Conservation (phyloP, 2,113 vertebrate genomes). For the Hassar affinis region DNA sequence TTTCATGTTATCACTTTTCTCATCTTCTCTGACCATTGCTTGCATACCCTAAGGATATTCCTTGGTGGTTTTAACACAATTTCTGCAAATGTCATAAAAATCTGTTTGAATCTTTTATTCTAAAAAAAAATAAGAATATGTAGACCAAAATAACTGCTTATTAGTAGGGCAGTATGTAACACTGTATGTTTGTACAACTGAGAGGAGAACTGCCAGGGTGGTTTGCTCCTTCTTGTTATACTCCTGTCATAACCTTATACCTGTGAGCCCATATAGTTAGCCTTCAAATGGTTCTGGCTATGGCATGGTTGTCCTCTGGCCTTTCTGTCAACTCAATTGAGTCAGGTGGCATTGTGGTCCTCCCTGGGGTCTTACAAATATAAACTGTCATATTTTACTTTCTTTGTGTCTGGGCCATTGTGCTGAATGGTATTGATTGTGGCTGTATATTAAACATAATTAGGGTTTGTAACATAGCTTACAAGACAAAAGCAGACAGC, state of each 20-base stretch:
- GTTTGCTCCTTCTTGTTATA: background rate
- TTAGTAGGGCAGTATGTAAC: background rate
- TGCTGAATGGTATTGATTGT: background rate
- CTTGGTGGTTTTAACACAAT: constrained; percentile 23
- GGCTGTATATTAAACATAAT: background rate
- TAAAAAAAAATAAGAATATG: constrained; percentile 1
- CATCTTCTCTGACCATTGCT: constrained; percentile 25
- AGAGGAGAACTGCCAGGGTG: background rate
- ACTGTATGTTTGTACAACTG: background rate
- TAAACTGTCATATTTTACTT: background rate
- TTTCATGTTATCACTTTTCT: constrained; percentile 33
- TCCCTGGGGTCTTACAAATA: background rate
- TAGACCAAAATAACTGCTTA: background rate
- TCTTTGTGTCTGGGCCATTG: background rate
- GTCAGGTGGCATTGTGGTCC: background rate
- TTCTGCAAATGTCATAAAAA: constrained; percentile 25
- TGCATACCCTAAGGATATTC: constrained; percentile 13
- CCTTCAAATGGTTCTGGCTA: background rate
- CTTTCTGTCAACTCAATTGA: background rate
- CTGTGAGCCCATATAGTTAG: background rate
- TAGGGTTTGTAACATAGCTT: background rate
- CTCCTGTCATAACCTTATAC: background rate
- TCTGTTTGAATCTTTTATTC: background rate
- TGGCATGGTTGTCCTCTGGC: background rate
- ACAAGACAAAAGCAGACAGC: background rate